phyloP scores from a whole-genome alignment of 2,888 invertebrate genomes.

The Pachymerium ferrugineum region DNA sequence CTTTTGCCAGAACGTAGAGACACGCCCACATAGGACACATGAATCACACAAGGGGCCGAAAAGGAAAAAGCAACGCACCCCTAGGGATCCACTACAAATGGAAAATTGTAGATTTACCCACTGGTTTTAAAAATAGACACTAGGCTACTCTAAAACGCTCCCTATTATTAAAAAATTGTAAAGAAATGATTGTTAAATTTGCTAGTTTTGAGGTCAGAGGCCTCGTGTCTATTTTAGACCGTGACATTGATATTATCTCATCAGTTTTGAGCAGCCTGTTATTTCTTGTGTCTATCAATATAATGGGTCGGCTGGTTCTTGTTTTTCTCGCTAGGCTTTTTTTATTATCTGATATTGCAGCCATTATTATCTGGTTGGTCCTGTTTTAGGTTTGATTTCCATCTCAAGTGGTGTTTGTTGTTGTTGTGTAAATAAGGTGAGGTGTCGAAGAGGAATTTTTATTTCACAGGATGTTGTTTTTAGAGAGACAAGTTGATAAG shows the following conservation, averaged over 20 bases:
- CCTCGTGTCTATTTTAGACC: not conserved
- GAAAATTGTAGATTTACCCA: conserved; percentile 5
- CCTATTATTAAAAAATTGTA: too few species aligned
- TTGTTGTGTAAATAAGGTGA: too few species aligned
- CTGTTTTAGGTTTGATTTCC: too few species aligned
- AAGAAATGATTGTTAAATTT: too few species aligned
- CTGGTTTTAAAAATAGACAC: not conserved
- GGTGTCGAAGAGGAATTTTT: too few species aligned
- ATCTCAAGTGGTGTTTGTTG: too few species aligned
- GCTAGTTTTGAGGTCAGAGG: not conserved
- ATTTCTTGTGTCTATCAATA: not conserved
- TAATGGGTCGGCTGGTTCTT: not conserved
- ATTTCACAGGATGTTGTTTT: not conserved
- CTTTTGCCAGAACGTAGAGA: not conserved
- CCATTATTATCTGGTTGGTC: too few species aligned
- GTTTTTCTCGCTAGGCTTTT: not conserved
- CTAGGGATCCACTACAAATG: not conserved
- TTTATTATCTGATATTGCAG: conserved; percentile 12
- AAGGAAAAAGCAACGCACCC: not conserved
- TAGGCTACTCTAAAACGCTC: too few species aligned
- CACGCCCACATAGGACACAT: conserved; percentile 24
- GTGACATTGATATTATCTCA: conserved; percentile 22
- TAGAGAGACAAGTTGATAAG: not conserved
- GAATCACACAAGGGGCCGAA: conserved; percentile 17
- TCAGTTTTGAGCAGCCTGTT: not conserved